Conservation (phyloP, 2,888 invertebrate species). For the Tipula lateralis region DNA sequence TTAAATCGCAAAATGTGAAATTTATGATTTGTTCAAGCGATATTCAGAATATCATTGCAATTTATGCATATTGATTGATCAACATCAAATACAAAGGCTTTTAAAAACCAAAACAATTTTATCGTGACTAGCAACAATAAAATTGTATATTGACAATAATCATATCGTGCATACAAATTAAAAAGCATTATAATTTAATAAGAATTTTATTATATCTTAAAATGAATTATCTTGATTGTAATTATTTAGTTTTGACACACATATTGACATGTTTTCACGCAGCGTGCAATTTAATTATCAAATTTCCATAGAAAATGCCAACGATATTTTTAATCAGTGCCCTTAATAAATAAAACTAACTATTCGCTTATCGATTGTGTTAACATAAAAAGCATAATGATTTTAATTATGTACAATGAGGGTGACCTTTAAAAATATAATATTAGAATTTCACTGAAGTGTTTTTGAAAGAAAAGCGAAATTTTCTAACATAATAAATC, state of each 20-base stretch:
- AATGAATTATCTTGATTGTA: not conserved
- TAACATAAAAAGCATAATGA: not conserved
- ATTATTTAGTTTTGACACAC: not conserved
- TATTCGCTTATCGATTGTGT: not conserved
- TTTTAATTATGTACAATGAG: constrained; percentile 13
- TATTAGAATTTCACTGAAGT: not conserved
- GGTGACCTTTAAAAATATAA: not conserved
- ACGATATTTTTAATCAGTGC: not conserved
- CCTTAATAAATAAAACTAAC: not conserved
- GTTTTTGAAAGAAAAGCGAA: not conserved
- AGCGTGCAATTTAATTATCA: not conserved
- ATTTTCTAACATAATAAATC: not conserved
- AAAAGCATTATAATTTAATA: not conserved
- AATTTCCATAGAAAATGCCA: not conserved
- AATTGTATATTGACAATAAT: not conserved
- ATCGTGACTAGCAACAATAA: constrained; percentile 5
- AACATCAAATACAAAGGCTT: not conserved
- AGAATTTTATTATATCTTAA: not conserved
- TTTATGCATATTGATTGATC: constrained; percentile 1
- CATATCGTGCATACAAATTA: not conserved
- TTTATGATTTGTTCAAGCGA: not conserved
- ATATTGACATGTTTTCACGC: not conserved
- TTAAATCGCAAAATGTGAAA: not conserved
- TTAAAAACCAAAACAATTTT: not conserved
- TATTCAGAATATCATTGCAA: not conserved